Conservation (phyloP, 2,113 vertebrate genomes). For the Ornithorhynchus anatinus region DNA sequence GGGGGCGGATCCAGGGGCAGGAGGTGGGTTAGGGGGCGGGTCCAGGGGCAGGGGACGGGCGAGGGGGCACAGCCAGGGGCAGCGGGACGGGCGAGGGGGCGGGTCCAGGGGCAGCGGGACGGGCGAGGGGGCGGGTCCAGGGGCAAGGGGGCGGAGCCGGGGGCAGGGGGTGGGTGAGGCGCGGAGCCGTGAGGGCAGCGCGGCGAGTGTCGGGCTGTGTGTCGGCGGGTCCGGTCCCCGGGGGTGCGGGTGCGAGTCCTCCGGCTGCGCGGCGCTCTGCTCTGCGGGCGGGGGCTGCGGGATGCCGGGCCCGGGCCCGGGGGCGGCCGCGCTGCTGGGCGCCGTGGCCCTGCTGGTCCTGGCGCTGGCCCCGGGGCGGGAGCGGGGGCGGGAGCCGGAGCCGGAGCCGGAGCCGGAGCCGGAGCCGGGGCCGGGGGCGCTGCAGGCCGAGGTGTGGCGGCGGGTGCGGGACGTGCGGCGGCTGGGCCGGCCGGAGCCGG, state of each 20-base stretch:
- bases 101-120: neutral
- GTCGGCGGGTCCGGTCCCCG: neutral
- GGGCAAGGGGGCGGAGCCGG: no score
- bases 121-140: rapidly evolving
- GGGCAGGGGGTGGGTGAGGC: neutral
- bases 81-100: no score
- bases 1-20: no score
- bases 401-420: neutral
- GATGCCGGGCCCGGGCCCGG: neutral
- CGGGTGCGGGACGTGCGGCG: constrained; percentile 10
- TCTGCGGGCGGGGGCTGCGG: no score
- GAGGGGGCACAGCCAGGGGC: no score
- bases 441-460: neutral
- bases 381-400: neutral
- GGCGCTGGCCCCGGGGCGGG: neutral
- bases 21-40: no score
- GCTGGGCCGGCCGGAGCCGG: neutral
- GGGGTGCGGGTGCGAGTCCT: neutral
- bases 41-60: no score
- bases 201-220: no score
- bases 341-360: rapidly evolving
- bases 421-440: neutral
- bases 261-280: constrained; percentile 69
- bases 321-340: neutral
- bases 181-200: neutral